Base-by-base conservation (phyloP, 1,140 invertebrate species). In the Archivesica marissinica region DNA sequence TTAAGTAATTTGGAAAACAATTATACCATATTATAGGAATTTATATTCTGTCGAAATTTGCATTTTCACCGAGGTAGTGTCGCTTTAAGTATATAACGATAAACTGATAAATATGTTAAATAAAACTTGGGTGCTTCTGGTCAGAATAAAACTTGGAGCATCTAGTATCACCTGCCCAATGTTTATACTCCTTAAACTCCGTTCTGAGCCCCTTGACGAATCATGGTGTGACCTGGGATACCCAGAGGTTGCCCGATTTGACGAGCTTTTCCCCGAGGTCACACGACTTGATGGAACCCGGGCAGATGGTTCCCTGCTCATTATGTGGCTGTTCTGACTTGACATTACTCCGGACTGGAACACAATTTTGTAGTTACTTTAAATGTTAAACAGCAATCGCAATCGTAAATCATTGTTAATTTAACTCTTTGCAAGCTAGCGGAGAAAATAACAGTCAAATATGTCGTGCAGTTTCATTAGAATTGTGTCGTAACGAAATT, bases 221-320 rank as follows among this genome's bases (percentile, higher is more conserved):
- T 30, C 68, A 41, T 50, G 20, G 15, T 13, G 39, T 30, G 44
- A 72, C 68, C 68, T 72, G 13, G 68, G 68, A 25, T 72, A 72
- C 11, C 68, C 68, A 6, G 41, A 30, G n/a, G 68, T 50, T 30
- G 3, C 68, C 68, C 68, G 25, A 33, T 23, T 72, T n/a, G 68
- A 50, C 41, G 35, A 25, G 2, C 9, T 23, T 41, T 28, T 72
- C 44, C 68, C 68, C 1, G 68, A 72, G 44, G 44, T 30, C 44
- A 72, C 68, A 30, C 68, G 68, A 72, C 68, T 47, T 50, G 68
- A 72, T 28, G 44, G 39, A 44, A 28, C 68, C n/a, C 15, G 41
- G n/a, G 68, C 68, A 17, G 68, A 72, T 1, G 68, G 28, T 50
- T 52, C 68, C 7, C 68, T 2, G 44, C 68, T 72, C 11, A 17